Percentiles rank a stretch among this genome's conserved stretches.
These are phyloP conservation scores for Phalera bucephala DNA, from an alignment of 2,888 invertebrate species.

Conservation along the genomic window DNA sequence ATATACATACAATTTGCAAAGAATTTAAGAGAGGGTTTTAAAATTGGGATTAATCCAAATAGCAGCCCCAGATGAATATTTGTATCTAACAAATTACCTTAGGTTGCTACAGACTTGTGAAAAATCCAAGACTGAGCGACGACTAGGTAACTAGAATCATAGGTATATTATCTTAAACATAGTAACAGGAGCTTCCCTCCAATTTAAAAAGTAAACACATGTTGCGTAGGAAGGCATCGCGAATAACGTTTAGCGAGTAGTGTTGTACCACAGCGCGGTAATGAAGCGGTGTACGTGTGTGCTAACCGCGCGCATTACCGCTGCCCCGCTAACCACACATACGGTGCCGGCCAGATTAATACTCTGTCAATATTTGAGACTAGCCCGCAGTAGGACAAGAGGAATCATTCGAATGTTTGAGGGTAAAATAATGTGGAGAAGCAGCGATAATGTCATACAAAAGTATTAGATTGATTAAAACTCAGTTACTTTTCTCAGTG, in stretches of 20 bases:
- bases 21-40: too few species aligned
- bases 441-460: too few species aligned
- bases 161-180: too few species aligned
- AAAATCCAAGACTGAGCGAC: too few species aligned
- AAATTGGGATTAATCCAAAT: too few species aligned
- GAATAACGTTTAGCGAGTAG: constrained; percentile 65
- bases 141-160: too few species aligned
- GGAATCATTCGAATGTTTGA: neutral
- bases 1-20: too few species aligned
- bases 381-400: constrained; percentile 25
- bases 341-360: constrained; percentile 69
- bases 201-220: constrained; percentile 12
- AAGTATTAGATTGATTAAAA: too few species aligned
- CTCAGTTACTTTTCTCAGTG: too few species aligned
- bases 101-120: too few species aligned
- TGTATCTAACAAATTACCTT: too few species aligned
- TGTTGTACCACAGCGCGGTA: constrained; percentile 52
- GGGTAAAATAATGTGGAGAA: neutral
- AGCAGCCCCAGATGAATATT: too few species aligned
- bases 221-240: constrained; percentile 46
- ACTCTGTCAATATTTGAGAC: constrained; percentile 75
- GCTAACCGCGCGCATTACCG: constrained; percentile 75
- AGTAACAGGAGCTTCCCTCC: constrained; percentile 3
- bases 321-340: constrained; percentile 61
- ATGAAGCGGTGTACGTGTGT: constrained; percentile 56